A percentile compares a stretch with the other conserved stretches of the same genome.
These are phyloP conservation scores for Glaucidium brasilianum DNA, from an alignment of 2,113 vertebrate species.

Conservation along the genomic window DNA sequence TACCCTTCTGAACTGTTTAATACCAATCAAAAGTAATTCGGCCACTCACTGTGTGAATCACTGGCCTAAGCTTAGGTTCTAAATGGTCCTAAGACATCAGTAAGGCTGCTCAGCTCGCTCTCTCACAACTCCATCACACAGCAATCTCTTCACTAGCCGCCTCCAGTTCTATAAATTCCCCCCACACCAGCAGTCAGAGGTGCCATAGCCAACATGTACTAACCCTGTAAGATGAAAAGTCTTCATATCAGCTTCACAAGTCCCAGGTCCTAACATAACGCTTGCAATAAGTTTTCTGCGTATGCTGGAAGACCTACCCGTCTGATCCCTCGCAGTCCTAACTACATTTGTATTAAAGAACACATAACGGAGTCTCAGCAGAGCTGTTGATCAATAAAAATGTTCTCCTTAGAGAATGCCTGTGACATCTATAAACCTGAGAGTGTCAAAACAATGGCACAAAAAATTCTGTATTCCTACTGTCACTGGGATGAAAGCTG, in stretches of 20 bases:
- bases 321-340: background rate
- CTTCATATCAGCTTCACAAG: background rate
- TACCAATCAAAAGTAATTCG: background rate
- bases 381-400: slow-evolving; percentile 68
- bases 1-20: background rate
- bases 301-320: slow-evolving; percentile 7
- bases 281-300: slow-evolving; percentile 10
- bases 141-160: background rate
- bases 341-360: slow-evolving; percentile 23
- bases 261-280: background rate
- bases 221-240: background rate
- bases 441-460: slow-evolving; percentile 50
- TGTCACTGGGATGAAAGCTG: slow-evolving; percentile 40
- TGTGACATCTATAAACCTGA: slow-evolving; percentile 68
- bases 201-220: background rate
- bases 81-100: background rate
- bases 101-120: background rate
- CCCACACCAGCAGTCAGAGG: background rate
- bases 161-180: background rate
- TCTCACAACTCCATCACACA: background rate
- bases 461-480: slow-evolving; percentile 17
- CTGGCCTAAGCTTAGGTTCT: background rate
- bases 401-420: slow-evolving; percentile 38
- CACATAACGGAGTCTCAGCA: slow-evolving; percentile 47
- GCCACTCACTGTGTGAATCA: background rate